phyloP scores from a whole-genome alignment of 2,888 invertebrate genomes.

The Drosophila gaucha region DNA sequence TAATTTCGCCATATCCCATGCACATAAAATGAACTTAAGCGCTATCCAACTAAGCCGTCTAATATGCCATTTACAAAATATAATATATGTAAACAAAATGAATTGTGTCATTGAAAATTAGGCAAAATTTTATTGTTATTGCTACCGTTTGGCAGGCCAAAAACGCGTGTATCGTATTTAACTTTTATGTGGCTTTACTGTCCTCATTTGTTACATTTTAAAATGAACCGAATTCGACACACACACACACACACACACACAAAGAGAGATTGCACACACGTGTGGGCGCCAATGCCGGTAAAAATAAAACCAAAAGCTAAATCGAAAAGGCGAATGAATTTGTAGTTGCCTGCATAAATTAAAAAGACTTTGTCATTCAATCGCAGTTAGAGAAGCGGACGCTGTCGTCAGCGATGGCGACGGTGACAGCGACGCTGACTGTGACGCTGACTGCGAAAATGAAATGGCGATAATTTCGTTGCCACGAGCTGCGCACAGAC shows the following conservation, averaged over 20 bases:
- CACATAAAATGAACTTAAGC: slow-evolving; percentile 13
- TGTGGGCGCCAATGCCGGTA: slow-evolving; percentile 43
- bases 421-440: slow-evolving; percentile 2
- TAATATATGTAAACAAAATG: slow-evolving; percentile 17
- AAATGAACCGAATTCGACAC: slow-evolving; percentile 25
- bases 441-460: slow-evolving; percentile 15
- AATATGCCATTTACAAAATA: slow-evolving; percentile 6
- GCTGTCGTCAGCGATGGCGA: slow-evolving; percentile 1
- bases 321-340: slow-evolving; percentile 57
- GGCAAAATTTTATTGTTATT: slow-evolving; percentile 55
- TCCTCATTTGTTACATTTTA: slow-evolving; percentile 50
- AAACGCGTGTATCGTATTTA: slow-evolving; percentile 54
- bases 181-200: slow-evolving; percentile 38
- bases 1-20: background rate
- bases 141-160: slow-evolving; percentile 46
- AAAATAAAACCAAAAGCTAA: slow-evolving; percentile 36
- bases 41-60: slow-evolving; percentile 2
- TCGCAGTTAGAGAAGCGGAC: slow-evolving; percentile 42
- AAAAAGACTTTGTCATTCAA: slow-evolving; percentile 65
- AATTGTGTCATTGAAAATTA: slow-evolving; percentile 54
- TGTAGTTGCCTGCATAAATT: slow-evolving; percentile 71
- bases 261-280: slow-evolving; percentile 40
- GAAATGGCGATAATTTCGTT: slow-evolving; percentile 65
- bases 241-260: slow-evolving; percentile 1
- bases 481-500: slow-evolving; percentile 61